Conservation (phyloP, 2,797 vertebrate species). For the Morus bassanus region DNA sequence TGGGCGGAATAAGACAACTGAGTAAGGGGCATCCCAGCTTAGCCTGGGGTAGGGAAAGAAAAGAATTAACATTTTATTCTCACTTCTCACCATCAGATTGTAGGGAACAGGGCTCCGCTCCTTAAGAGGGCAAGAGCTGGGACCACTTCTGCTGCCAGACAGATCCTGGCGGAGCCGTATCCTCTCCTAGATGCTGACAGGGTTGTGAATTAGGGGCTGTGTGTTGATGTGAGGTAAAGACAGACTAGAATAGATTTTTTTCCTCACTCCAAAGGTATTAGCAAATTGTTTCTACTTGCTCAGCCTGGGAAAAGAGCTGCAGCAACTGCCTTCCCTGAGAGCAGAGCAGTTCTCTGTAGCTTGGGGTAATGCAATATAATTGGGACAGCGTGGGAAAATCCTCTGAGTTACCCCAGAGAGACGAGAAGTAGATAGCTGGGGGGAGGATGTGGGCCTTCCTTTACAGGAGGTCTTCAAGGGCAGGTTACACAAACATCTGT, state of each 20-base stretch:
- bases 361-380: neutral
- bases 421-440: neutral
- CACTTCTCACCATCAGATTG: neutral
- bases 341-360: neutral
- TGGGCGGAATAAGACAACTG: fast-evolving
- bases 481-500: slow-evolving; percentile 62
- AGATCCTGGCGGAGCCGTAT: neutral
- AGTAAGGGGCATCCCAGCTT: neutral
- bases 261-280: neutral
- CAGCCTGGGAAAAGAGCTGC: slow-evolving; percentile 1
- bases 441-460: neutral
- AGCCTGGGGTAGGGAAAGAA: neutral
- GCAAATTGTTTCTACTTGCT: neutral
- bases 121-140: neutral
- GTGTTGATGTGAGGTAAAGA: neutral
- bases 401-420: slow-evolving; percentile 12
- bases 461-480: slow-evolving; percentile 31
- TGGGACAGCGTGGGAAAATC: slow-evolving; percentile 37
- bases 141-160: neutral
- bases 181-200: neutral
- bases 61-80: neutral
- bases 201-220: neutral
- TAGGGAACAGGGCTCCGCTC: neutral
- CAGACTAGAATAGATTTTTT: neutral
- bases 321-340: neutral